These are phyloP conservation scores for Mormyrus hasselquistii DNA, from an alignment of 2,797 vertebrate genomes.

Conservation along the genomic window DNA sequence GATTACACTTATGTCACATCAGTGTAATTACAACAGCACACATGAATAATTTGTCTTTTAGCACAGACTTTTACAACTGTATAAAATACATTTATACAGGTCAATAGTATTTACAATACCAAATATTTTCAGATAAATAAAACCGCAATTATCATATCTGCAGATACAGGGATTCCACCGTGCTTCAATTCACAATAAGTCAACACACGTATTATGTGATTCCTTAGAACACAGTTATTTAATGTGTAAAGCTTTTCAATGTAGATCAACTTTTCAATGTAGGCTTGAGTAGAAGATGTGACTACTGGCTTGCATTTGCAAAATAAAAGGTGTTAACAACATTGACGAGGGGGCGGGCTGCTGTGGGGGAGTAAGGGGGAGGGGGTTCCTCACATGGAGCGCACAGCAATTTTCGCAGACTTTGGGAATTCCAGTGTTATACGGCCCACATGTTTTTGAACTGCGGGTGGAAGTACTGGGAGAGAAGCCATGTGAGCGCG, in stretches of 20 bases:
- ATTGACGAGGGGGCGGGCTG: background rate
- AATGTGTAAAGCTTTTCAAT: background rate
- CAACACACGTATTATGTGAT: background rate
- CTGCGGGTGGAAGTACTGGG: background rate
- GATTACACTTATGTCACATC: background rate
- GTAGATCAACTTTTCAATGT: background rate
- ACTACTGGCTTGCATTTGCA: background rate
- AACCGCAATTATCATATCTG: background rate
- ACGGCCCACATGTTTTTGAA: background rate
- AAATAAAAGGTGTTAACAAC: background rate
- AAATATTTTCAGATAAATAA: background rate
- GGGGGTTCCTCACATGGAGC: background rate
- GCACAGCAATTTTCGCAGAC: background rate
- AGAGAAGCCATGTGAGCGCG: background rate
- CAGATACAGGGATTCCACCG: background rate
- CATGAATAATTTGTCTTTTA: background rate
- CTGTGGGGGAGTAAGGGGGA: background rate
- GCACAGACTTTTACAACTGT: background rate
- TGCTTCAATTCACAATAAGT: background rate
- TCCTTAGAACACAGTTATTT: background rate
- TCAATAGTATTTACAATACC: background rate
- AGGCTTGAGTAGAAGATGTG: background rate
- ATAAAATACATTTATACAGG: background rate
- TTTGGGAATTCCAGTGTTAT: background rate
- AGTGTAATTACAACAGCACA: background rate